Evolutionary conservation across 2,888 invertebrate species (phyloP).

Genomic region (Stegophylla sp.): DNA sequence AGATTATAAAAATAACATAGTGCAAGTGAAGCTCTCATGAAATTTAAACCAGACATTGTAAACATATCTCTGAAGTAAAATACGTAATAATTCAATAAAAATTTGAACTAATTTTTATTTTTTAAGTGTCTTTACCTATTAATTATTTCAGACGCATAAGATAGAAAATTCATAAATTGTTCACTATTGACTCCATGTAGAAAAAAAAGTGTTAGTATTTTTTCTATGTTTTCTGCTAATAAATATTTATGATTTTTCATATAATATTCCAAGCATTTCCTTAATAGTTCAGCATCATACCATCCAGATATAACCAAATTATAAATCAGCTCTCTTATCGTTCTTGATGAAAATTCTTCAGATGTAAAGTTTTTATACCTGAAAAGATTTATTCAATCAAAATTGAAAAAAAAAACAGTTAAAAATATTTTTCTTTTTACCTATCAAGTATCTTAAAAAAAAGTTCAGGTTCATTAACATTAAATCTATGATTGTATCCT

Average conservation of each 20-base stretch:
- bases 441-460: slow-evolving; percentile 51
- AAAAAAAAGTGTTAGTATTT: slow-evolving; percentile 50
- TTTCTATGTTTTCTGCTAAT: slow-evolving; percentile 37
- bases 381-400: slow-evolving; percentile 18
- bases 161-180: slow-evolving; percentile 40
- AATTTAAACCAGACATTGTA: slow-evolving; percentile 67
- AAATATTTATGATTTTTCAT: slow-evolving; percentile 47
- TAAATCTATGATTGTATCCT: slow-evolving; percentile 33
- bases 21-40: slow-evolving; percentile 68
- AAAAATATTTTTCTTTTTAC: slow-evolving; percentile 7
- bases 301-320: slow-evolving; percentile 44
- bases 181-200: slow-evolving; percentile 42
- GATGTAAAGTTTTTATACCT: slow-evolving; percentile 44
- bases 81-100: background rate
- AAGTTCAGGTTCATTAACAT: slow-evolving; percentile 44
- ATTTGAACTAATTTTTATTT: background rate
- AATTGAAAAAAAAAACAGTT: background rate
- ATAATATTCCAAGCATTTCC: slow-evolving; percentile 42
- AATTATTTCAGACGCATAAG: slow-evolving; percentile 39
- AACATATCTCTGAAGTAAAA: slow-evolving; percentile 68
- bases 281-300: slow-evolving; percentile 41
- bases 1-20: slow-evolving; percentile 69
- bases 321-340: slow-evolving; percentile 32
- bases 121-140: slow-evolving; percentile 33
- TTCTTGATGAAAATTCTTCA: slow-evolving; percentile 37